Conservation (phyloP, 2,888 invertebrate species). For the Macrosiphum euphorbiae region DNA sequence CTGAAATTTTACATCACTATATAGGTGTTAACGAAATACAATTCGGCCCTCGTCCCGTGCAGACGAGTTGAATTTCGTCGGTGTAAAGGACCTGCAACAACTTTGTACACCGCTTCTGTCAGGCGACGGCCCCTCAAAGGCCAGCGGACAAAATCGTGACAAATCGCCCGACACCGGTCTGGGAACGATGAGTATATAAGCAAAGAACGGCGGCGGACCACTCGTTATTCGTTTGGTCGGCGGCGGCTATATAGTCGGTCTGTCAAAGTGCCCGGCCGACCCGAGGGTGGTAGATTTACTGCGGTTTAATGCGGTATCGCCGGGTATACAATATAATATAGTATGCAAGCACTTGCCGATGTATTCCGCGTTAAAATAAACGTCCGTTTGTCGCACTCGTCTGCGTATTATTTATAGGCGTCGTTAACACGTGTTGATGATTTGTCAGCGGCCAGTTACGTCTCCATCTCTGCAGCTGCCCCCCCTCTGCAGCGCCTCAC, state of each 20-base stretch:
- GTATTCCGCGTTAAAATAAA: neutral
- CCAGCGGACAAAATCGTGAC: neutral
- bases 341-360: neutral
- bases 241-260: neutral
- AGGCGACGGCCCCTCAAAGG: neutral
- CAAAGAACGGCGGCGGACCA: neutral
- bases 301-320: slow-evolving; percentile 47
- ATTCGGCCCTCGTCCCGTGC: too few relatives aligned
- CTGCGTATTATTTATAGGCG: slow-evolving; percentile 51
- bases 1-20: too few relatives aligned
- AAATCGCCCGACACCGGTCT: neutral
- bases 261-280: neutral
- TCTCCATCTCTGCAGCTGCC: neutral
- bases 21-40: too few relatives aligned
- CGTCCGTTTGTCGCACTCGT: slow-evolving; percentile 36
- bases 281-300: slow-evolving; percentile 32
- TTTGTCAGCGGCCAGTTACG: slow-evolving; percentile 49
- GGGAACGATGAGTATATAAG: too few relatives aligned
- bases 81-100: too few relatives aligned
- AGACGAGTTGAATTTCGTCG: too few relatives aligned
- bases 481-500: neutral
- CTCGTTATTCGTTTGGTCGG: neutral
- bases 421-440: slow-evolving; percentile 57
- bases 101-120: neutral
- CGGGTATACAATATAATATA: neutral